These are phyloP conservation scores for Lasioglossum pauxillum DNA, from an alignment of 2,888 invertebrate genomes.

Conservation along the genomic window DNA sequence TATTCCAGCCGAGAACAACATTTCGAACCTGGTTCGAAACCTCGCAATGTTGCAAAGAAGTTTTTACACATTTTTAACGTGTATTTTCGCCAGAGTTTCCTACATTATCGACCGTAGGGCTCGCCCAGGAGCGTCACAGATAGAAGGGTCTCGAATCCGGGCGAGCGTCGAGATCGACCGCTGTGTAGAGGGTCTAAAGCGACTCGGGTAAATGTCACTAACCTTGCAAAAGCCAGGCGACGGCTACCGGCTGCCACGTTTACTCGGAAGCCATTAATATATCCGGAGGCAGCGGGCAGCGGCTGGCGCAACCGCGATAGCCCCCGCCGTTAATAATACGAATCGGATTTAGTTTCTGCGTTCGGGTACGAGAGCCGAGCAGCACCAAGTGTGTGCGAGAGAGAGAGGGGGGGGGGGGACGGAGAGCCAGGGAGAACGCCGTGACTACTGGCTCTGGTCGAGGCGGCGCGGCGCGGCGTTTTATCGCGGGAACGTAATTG, in stretches of 20 bases:
- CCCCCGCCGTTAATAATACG: constrained; percentile 42
- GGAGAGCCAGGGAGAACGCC: not conserved
- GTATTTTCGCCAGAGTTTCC: not conserved
- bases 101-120: not conserved
- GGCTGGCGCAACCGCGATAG: constrained; percentile 24
- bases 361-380: not conserved
- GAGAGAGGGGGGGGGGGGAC: not conserved
- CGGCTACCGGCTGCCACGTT: constrained; percentile 22
- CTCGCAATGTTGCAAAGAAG: not conserved
- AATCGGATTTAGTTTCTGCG: constrained; percentile 43
- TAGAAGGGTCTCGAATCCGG: constrained; percentile 30
- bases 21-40: not conserved
- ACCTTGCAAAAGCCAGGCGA: constrained; percentile 59
- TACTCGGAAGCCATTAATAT: constrained; percentile 44
- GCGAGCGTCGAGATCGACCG: not conserved
- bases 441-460: constrained; percentile 22
- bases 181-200: constrained; percentile 47
- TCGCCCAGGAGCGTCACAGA: not conserved
- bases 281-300: constrained; percentile 29
- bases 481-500: constrained; percentile 41
- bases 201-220: constrained; percentile 65
- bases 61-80: not conserved
- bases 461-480: constrained; percentile 35
- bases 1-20: not conserved
- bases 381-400: no score